Base-by-base conservation (phyloP, 92 coral and sea anemone species). In the Zoanthus sociatus region DNA sequence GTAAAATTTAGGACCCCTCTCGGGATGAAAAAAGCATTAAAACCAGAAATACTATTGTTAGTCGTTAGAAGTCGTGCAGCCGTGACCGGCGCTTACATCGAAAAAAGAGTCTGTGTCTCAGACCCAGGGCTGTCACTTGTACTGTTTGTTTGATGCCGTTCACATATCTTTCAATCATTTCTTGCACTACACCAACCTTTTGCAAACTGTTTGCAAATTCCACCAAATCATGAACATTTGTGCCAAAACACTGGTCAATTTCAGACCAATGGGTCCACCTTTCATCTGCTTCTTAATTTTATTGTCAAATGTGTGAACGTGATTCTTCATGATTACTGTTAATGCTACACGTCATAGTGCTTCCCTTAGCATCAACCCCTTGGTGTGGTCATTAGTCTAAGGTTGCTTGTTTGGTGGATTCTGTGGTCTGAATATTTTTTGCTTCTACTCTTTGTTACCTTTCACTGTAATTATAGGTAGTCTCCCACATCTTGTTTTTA, bases 271-370 rank as follows among this genome's bases (percentile, higher is more conserved):
- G 68, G 68, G 66, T 4, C 83, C 83, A 5, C 83, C 83, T 51
- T 10, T 50, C 16, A 60, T 78, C 44, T 78, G 64, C 17, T 78
- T 78, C 26, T 33, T 86, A 76, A 76, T 86, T 76, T 86, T 7
- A 26, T 71, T 71, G 58, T 46, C 30, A 45, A 84, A 84, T 31
- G 88, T 84, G 68, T 66, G 72, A 4, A 76, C 84, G 60, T 86
- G 89, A 20, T 76, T 86, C 18, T 86, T 75, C 83, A 86, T 75
- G 32, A 75, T 56, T 74, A 76, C 89, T 60, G 89, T 17, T 11
- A 77, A 63, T 31, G 68, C 83, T 13, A 78, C 68, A 32, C 32
- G 37, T 51, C 3, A 33, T 33, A 50, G 44, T 45, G 83, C 64
- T n/a, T 78, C 73, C 33, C 86, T 64, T 5, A 82, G 73, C 86